phyloP scores from a whole-genome alignment of 1,140 invertebrate species.

The Periplaneta americana region DNA sequence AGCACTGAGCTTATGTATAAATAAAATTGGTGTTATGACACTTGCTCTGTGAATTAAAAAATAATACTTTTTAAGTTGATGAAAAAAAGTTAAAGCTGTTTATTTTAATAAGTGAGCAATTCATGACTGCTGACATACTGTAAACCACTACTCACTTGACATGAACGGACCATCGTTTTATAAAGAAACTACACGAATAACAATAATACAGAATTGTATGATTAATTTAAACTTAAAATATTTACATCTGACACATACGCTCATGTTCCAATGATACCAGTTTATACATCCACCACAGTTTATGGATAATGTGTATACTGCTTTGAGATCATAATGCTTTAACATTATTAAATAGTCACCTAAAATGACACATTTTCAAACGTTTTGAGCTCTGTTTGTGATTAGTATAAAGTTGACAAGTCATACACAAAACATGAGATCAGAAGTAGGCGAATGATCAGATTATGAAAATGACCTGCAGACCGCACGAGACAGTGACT shows the following conservation, averaged over 20 bases:
- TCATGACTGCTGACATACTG: not conserved
- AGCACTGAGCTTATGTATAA: too few species aligned
- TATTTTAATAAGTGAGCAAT: not conserved
- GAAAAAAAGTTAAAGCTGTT: not conserved
- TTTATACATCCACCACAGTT: not conserved
- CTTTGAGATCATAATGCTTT: not conserved
- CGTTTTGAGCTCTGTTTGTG: not conserved
- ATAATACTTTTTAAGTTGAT: not conserved
- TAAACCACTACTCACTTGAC: not conserved
- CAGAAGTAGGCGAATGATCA: not conserved
- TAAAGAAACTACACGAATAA: not conserved
- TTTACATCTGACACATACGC: not conserved
- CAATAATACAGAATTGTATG: not conserved
- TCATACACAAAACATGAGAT: not conserved
- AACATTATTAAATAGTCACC: not conserved
- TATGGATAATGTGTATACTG: not conserved
- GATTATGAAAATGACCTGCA: not conserved
- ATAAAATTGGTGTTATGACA: too few species aligned
- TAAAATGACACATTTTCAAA: not conserved
- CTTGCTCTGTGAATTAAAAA: not conserved
- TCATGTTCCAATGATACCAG: not conserved
- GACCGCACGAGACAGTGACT: not conserved
- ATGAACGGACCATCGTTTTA: not conserved
- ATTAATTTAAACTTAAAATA: not conserved
- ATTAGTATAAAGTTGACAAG: not conserved